phyloP scores from a whole-genome alignment of 2,888 invertebrate species.

The Erynnis tages region DNA sequence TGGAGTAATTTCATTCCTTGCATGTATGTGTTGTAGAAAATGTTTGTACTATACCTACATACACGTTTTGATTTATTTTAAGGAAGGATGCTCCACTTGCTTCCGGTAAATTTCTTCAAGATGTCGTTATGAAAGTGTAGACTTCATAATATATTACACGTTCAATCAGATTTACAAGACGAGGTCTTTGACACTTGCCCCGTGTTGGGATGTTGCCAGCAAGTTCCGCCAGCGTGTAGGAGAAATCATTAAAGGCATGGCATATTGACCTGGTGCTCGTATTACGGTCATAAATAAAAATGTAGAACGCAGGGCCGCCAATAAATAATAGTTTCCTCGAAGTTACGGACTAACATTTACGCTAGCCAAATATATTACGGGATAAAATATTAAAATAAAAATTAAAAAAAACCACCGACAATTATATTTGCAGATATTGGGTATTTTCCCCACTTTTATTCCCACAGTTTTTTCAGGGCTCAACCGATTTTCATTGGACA shows the following conservation, averaged over 20 bases:
- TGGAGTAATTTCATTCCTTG: neutral
- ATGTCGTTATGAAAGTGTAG: too few relatives aligned
- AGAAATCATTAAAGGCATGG: slow-evolving; percentile 26
- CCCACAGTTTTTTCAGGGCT: too few relatives aligned
- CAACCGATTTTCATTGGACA: too few relatives aligned
- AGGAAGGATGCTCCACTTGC: neutral
- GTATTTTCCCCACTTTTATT: too few relatives aligned
- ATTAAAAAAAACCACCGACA: neutral
- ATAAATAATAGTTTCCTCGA: slow-evolving; percentile 14
- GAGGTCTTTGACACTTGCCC: slow-evolving; percentile 15
- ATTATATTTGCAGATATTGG: too few relatives aligned
- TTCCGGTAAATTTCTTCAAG: neutral
- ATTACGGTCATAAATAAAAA: slow-evolving; percentile 25
- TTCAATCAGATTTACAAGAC: slow-evolving; percentile 2
- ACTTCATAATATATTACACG: neutral
- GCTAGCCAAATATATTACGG: neutral
- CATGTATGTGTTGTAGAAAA: neutral
- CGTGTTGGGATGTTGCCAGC: slow-evolving; percentile 23
- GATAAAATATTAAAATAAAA: neutral
- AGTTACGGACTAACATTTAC: neutral
- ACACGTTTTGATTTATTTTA: neutral
- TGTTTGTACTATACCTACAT: neutral
- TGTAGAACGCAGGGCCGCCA: slow-evolving; percentile 3
- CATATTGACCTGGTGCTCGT: slow-evolving; percentile 23
- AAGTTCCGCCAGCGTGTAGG: slow-evolving; percentile 15